A percentile compares a stretch with the other conserved stretches of the same genome.
phyloP scores from a whole-genome alignment of 2,113 vertebrate species.

The Etheostoma cragini region DNA sequence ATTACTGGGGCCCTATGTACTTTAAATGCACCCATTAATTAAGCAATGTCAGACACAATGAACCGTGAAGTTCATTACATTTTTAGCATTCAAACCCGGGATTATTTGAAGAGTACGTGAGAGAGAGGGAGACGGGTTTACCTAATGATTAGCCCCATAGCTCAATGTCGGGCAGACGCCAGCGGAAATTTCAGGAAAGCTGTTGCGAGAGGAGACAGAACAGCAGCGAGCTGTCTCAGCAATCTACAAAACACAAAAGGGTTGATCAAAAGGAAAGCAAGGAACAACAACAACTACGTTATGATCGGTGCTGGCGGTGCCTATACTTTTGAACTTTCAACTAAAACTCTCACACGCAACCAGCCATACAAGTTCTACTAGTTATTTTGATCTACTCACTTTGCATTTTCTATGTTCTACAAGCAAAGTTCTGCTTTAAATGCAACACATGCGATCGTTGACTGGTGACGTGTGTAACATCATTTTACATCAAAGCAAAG shows the following conservation, averaged over 20 bases:
- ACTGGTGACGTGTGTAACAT: background rate
- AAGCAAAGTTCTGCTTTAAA: background rate
- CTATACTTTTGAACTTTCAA: conserved; percentile 46
- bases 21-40: conserved; percentile 99
- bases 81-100: conserved; percentile 96
- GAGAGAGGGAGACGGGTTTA: conserved; percentile 87
- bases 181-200: conserved; percentile 81
- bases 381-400: background rate
- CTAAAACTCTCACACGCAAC: background rate
- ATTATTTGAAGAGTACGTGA: conserved; percentile 93
- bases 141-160: conserved; percentile 92
- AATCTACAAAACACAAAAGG: conserved; percentile 32
- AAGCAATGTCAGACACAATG: conserved; percentile 99
- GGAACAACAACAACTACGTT: conserved; percentile 30
- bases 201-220: conserved; percentile 56
- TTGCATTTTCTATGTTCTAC: background rate
- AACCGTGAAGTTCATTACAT: conserved; percentile 99
- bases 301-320: conserved; percentile 3
- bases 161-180: conserved; percentile 87
- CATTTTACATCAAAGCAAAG: background rate
- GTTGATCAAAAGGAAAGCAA: conserved; percentile 53
- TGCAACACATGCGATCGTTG: background rate
- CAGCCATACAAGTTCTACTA: background rate
- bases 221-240: conserved; percentile 61
- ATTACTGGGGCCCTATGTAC: conserved; percentile 98